A percentile compares a stretch with the other conserved stretches of the same genome.
phyloP scores from a whole-genome alignment of 2,888 invertebrate genomes.

The Caenorhabditis sp. region DNA sequence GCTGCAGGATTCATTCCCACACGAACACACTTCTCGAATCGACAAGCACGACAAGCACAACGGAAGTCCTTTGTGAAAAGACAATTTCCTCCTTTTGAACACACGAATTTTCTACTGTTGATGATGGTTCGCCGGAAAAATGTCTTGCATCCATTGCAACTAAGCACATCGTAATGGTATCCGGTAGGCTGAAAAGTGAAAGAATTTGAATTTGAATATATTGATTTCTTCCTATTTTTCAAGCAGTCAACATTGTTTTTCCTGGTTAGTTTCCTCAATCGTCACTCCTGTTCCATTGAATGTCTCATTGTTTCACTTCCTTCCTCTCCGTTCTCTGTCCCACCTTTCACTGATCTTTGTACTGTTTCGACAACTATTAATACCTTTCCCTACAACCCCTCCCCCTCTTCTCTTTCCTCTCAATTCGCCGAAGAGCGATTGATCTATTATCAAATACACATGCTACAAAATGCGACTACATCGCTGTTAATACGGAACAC shows the following conservation, averaged over 20 bases:
- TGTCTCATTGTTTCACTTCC: slow-evolving; percentile 12
- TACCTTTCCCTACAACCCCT: slow-evolving; percentile 14
- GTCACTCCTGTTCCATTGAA: not conserved
- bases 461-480: not conserved
- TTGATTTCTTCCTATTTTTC: too few species aligned
- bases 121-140: slow-evolving; percentile 75
- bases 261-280: not conserved
- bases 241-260: too few species aligned
- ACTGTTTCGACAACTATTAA: slow-evolving; percentile 35
- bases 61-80: slow-evolving; percentile 75
- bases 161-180: slow-evolving; percentile 75
- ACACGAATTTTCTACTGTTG: slow-evolving; percentile 65
- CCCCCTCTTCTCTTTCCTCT: too few species aligned
- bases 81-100: slow-evolving; percentile 73
- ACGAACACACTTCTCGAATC: slow-evolving; percentile 71
- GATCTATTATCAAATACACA: slow-evolving; percentile 23
- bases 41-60: slow-evolving; percentile 74
- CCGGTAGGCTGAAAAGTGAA: slow-evolving; percentile 75
- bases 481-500: not conserved
- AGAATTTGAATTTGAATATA: too few species aligned
- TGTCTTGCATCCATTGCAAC: slow-evolving; percentile 77
- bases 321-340: slow-evolving; percentile 21
- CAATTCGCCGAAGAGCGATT: slow-evolving; percentile 53
- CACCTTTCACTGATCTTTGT: slow-evolving; percentile 34
- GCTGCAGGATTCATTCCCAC: slow-evolving; percentile 73